phyloP scores from a whole-genome alignment of 2,113 vertebrate species.

The Apus apus region DNA sequence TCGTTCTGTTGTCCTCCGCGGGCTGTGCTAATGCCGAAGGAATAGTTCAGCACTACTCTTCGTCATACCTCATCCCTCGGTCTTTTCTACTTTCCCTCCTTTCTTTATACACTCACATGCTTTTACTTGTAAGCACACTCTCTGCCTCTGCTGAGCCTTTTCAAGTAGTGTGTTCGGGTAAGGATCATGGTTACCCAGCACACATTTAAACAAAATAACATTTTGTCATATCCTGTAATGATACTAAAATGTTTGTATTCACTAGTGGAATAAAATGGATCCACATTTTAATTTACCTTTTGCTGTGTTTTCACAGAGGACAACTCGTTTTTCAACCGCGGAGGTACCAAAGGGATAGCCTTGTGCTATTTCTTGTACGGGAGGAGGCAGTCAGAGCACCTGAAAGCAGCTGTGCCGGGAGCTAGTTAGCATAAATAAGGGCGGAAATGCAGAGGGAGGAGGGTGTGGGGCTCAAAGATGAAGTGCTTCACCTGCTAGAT shows the following conservation, averaged over 20 bases:
- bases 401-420: neutral
- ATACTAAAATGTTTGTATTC: neutral
- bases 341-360: neutral
- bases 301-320: neutral
- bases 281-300: neutral
- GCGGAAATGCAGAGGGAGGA: too few species aligned
- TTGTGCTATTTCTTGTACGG: neutral
- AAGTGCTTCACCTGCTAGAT: neutral
- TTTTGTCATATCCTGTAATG: neutral
- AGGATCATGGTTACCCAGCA: neutral
- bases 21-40: neutral
- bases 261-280: neutral
- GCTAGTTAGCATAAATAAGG: neutral
- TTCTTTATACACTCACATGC: neutral
- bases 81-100: neutral
- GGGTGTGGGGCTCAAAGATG: neutral
- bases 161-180: neutral
- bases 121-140: neutral
- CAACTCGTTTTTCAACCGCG: fast-evolving
- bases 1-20: neutral
- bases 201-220: neutral
- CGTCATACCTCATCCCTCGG: fast-evolving
- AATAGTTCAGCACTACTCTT: neutral
- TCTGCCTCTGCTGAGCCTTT: neutral
- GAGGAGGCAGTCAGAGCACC: neutral